Evolutionary conservation across 2,888 invertebrate genomes (phyloP).

Genomic region (Cantharis rustica): DNA sequence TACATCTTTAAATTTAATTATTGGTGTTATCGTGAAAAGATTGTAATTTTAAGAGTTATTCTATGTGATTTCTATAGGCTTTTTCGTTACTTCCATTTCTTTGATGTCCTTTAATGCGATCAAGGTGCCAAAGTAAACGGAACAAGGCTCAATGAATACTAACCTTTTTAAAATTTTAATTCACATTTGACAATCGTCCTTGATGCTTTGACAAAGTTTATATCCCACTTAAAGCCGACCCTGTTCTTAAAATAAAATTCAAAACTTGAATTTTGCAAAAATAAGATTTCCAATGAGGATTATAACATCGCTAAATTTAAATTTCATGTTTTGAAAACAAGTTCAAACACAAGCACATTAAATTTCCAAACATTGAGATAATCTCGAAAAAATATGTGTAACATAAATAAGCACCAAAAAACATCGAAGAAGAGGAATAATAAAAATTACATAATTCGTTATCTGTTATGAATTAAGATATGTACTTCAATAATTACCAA

Average conservation of each 20-base stretch:
- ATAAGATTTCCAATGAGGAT: background rate
- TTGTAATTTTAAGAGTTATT: too few relatives aligned
- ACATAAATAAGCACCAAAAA: background rate
- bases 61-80: too few relatives aligned
- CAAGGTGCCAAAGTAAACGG: background rate
- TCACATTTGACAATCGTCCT: background rate
- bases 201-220: background rate
- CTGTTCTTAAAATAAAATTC: background rate
- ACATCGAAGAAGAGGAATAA: background rate
- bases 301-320: background rate
- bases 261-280: background rate
- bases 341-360: background rate
- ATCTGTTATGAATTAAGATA: background rate
- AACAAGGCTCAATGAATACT: background rate
- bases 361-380: background rate
- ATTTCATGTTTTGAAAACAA: conserved; percentile 1
- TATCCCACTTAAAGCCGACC: background rate
- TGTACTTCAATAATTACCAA: background rate
- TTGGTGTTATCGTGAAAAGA: too few relatives aligned
- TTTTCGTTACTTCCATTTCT: too few relatives aligned
- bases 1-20: too few relatives aligned
- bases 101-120: too few relatives aligned
- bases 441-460: background rate
- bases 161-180: background rate
- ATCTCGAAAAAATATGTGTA: background rate